A percentile compares a stretch with the other conserved stretches of the same genome.
Evolutionary conservation across 2,797 vertebrate species (phyloP).

Genomic region (Manis pentadactyla): DNA sequence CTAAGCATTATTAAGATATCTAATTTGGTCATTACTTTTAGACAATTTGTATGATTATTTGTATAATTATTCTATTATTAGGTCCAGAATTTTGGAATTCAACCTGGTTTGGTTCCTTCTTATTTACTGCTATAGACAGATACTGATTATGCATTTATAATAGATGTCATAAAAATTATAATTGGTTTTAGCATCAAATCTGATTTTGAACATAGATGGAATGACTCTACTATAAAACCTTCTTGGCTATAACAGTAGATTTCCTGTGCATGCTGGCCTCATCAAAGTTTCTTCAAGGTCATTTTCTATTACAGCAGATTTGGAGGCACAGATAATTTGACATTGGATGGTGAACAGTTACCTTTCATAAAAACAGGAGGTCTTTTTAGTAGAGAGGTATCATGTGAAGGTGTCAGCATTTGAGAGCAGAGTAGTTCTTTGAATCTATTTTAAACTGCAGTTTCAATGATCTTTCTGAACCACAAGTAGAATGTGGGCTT

Average conservation of each 20-base stretch:
- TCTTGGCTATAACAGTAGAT: neutral
- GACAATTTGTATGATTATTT: neutral
- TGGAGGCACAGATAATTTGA: neutral
- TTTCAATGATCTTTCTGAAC: slow-evolving; percentile 1
- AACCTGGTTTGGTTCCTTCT: neutral
- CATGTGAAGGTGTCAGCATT: neutral
- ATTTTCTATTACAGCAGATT: slow-evolving; percentile 37
- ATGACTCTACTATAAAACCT: slow-evolving; percentile 1
- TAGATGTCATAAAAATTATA: slow-evolving; percentile 2
- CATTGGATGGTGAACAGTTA: neutral
- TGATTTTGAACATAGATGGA: slow-evolving; percentile 43
- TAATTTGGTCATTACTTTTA: neutral
- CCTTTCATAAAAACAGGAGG: neutral
- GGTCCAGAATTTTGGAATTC: neutral
- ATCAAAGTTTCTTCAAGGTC: neutral
- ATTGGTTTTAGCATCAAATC: neutral
- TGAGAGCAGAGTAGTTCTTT: neutral
- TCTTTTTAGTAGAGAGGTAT: neutral
- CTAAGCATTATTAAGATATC: neutral
- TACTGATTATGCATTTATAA: neutral
- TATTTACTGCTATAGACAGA: neutral
- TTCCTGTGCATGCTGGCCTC: neutral
- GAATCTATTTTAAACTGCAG: slow-evolving; percentile 8
- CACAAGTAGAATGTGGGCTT: neutral
- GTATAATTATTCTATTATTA: neutral